Percentiles rank a stretch among this genome's conserved stretches.
Conservation (phyloP, 2,888 invertebrate species). For the Sesamia inferens region DNA sequence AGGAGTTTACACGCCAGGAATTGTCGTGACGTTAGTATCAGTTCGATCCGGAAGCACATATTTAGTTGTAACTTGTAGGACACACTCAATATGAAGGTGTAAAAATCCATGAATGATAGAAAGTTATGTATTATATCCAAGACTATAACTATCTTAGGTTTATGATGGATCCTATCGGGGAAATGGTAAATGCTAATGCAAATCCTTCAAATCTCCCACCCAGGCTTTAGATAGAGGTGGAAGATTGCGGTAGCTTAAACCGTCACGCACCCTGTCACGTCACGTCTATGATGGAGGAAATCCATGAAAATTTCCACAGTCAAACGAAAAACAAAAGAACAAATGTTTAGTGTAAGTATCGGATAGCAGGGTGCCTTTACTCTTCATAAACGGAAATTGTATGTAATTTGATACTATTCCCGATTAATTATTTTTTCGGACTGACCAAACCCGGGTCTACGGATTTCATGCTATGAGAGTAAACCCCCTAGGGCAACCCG, state of each 20-base stretch:
- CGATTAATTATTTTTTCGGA: background rate
- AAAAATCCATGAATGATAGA: slow-evolving; percentile 4
- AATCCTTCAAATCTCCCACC: too few species aligned
- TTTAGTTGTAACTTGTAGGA: background rate
- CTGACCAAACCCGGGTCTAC: background rate
- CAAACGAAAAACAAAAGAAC: too few species aligned
- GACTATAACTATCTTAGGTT: too few species aligned
- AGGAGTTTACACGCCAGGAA: too few species aligned
- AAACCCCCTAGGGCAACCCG: background rate
- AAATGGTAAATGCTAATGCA: too few species aligned
- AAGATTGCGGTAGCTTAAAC: too few species aligned
- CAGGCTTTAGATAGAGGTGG: too few species aligned
- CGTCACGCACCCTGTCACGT: too few species aligned
- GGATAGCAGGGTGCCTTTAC: background rate
- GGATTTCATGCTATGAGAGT: background rate
- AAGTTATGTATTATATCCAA: background rate
- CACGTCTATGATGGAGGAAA: too few species aligned
- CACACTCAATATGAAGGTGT: background rate
- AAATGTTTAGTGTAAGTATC: too few species aligned
- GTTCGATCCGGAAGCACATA: background rate
- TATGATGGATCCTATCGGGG: too few species aligned
- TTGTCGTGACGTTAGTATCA: slow-evolving; percentile 3
- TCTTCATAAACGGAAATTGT: background rate
- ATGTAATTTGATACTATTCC: background rate
- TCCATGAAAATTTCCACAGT: too few species aligned